Evolutionary conservation across 2,113 vertebrate species (phyloP).

Genomic region (Brienomyrus brachyistius): DNA sequence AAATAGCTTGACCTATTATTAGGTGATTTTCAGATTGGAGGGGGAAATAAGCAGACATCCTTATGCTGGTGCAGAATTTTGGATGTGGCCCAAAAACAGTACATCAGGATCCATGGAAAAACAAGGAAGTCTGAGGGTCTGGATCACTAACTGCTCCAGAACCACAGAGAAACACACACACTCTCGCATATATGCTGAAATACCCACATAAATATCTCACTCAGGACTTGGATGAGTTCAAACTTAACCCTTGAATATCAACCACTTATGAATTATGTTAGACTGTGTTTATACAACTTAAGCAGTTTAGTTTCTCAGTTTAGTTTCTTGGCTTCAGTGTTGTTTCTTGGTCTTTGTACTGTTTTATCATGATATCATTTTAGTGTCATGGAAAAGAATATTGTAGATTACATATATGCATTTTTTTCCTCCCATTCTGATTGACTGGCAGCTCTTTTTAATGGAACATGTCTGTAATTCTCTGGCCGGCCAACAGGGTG

Average conservation of each 20-base stretch:
- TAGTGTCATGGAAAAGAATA: not conserved
- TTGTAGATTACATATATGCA: not conserved
- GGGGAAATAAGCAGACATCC: not conserved
- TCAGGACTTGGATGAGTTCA: not conserved
- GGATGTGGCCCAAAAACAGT: not conserved
- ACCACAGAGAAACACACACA: not conserved
- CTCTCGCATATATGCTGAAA: not conserved
- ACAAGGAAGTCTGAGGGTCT: not conserved
- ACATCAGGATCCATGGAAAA: not conserved
- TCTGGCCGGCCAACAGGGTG: conserved; percentile 53
- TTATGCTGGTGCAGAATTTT: not conserved
- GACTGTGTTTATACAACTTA: not conserved
- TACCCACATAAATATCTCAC: not conserved
- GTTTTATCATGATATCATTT: not conserved
- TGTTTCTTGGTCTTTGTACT: not conserved
- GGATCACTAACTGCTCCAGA: not conserved
- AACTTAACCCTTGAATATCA: not conserved
- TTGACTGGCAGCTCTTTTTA: not conserved
- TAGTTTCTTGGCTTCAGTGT: not conserved
- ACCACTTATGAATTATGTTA: not conserved
- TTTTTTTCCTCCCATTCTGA: not conserved
- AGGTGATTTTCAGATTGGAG: not conserved
- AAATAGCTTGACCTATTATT: not conserved
- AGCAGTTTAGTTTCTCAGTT: not conserved
- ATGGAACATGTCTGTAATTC: not conserved